These are phyloP conservation scores for Melieria crassipennis DNA, from an alignment of 2,888 invertebrate genomes.

Conservation along the genomic window DNA sequence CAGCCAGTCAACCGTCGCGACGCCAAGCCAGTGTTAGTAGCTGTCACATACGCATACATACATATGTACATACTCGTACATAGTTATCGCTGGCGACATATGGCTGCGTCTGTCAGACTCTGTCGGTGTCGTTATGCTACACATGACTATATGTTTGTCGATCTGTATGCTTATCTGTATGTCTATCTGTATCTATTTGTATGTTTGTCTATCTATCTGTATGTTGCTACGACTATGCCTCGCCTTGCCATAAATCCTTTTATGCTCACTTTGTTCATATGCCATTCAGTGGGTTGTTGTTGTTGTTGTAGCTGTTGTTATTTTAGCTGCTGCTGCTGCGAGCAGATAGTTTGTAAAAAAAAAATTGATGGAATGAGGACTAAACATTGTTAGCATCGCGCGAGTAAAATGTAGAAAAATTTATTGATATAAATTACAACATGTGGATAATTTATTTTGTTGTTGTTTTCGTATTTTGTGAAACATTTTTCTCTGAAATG, in stretches of 20 bases:
- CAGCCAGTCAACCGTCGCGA: too few relatives aligned
- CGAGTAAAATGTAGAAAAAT: not conserved
- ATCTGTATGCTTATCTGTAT: not conserved
- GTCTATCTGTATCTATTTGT: slow-evolving; percentile 1
- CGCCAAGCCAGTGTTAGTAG: too few relatives aligned
- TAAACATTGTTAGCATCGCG: too few relatives aligned
- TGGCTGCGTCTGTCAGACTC: too few relatives aligned
- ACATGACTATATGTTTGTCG: too few relatives aligned
- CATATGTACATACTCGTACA: not conserved
- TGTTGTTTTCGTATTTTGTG: slow-evolving; percentile 14
- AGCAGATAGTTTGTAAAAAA: too few relatives aligned
- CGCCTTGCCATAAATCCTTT: slow-evolving; percentile 23
- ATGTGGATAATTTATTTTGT: slow-evolving; percentile 23
- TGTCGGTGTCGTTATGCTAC: too few relatives aligned
- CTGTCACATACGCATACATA: not conserved
- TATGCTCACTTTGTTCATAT: not conserved
- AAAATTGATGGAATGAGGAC: not conserved
- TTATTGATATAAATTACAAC: slow-evolving; percentile 34
- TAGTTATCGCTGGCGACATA: too few relatives aligned
- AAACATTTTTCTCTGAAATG: not conserved
- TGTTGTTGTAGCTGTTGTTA: not conserved
- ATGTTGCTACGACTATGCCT: not conserved
- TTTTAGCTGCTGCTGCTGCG: not conserved
- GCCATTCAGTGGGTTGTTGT: not conserved
- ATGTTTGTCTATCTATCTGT: too few relatives aligned